Base-by-base conservation (phyloP, 2,113 vertebrate genomes). In the Actenoides hombroni region DNA sequence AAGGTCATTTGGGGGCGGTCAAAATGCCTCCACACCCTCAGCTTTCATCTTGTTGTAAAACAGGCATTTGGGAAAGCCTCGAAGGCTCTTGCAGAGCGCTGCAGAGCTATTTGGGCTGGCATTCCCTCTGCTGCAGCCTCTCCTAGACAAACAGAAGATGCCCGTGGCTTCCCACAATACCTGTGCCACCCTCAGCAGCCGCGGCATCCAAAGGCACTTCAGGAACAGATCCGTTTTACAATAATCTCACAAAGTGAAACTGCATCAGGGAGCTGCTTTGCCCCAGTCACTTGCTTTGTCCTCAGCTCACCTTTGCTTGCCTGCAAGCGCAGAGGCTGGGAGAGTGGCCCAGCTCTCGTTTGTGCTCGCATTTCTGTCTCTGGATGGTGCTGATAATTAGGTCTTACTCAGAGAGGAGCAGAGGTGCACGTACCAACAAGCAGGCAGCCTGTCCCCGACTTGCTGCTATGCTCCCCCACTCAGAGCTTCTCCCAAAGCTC, bases 221-320 rank as follows among this genome's bases (percentile, higher is more conserved):
- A 5, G 69, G 39, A 76, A 10, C 5, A 6, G 49, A 35, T 10
- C 25, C n/a, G 5, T 37, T 74, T 73, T 4, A 67, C 40, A 57
- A 11, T 9, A 13, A 33, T 2, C 49, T 11, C 21, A 33, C 7
- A 42, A 56, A 63, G 21, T 2, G 37, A 33, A 79, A 73, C 59
- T 0, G 1, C 8, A 44, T 1, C 63, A 10, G 39, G 65, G 73
- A 94, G 54, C 83, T 53, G 9, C 17, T 53, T 13, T 35, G 44
- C 28, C 59, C 57, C 67, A 54, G 69, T 4, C 71, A 5, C 53
- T 53, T 5, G 29, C 70, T 85, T 24, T 91, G 63, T 74, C 94
- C 95, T 95, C 71, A 88, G 71, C 79, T 95, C 87, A 94, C 94
- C 92, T 86, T 23, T 16, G 16, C 51, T 15, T 63, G 35, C 77